Evolutionary conservation across 64 coral and sea anemone genomes (phyloP).

Genomic region (Montipora foliosa): DNA sequence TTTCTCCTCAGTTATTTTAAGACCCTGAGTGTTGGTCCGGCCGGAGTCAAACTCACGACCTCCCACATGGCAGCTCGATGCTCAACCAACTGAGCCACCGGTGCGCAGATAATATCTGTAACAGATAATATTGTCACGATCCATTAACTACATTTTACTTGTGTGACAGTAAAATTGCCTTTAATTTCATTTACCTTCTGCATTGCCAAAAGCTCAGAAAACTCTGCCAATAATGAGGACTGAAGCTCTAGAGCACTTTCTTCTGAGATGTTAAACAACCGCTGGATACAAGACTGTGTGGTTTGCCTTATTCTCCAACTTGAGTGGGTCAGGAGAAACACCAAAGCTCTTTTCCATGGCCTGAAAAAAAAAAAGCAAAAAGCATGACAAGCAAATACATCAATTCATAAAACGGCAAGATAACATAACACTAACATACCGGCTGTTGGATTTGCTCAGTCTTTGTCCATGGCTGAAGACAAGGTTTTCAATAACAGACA

Average conservation of each 20-base stretch:
- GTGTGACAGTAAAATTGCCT: too few species aligned
- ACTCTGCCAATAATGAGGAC: slow-evolving; percentile 72
- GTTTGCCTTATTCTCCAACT: slow-evolving; percentile 70
- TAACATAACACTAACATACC: slow-evolving; percentile 28
- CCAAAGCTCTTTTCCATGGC: slow-evolving; percentile 79
- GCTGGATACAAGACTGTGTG: slow-evolving; percentile 62
- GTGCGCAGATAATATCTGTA: too few species aligned
- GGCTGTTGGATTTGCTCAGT: slow-evolving; percentile 57
- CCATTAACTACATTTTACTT: too few species aligned
- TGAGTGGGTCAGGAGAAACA: slow-evolving; percentile 75
- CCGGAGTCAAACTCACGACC: too few species aligned
- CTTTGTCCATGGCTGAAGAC: slow-evolving; percentile 54
- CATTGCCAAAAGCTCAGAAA: slow-evolving; percentile 63
- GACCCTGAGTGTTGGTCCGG: too few species aligned
- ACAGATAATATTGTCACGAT: too few species aligned
- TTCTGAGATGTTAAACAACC: slow-evolving; percentile 46
- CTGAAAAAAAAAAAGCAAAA: slow-evolving; percentile 24
- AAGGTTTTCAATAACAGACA: slow-evolving; percentile 40
- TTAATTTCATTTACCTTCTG: slow-evolving; percentile 66
- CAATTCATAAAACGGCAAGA: not conserved
- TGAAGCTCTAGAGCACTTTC: slow-evolving; percentile 64
- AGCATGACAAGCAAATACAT: not conserved
- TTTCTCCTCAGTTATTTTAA: too few species aligned
- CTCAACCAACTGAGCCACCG: too few species aligned
- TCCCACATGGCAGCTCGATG: too few species aligned